These are phyloP conservation scores for Hypsibius dujardini DNA, from an alignment of 1,140 invertebrate genomes.

Conservation along the genomic window DNA sequence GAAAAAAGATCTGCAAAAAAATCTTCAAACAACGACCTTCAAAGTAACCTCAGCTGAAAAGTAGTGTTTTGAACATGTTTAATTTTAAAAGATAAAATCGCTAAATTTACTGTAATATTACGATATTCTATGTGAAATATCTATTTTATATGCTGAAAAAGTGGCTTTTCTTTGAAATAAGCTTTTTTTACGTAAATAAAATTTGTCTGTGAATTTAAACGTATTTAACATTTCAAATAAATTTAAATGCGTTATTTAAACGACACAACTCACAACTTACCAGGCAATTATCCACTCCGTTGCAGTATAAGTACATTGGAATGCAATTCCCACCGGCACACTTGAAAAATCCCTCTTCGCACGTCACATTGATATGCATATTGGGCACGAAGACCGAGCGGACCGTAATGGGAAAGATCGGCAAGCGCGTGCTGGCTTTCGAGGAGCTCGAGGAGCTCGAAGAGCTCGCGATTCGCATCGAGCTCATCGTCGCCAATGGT, in stretches of 20 bases:
- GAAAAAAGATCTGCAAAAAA: no score
- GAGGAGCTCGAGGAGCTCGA: background rate
- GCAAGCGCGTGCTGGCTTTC: background rate
- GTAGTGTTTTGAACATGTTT: no score
- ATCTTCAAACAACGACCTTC: no score
- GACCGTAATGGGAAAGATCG: background rate
- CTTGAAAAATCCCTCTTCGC: background rate
- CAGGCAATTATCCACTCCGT: constrained; percentile 10
- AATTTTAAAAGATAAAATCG: no score
- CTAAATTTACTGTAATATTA: no score
- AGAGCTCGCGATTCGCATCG: background rate
- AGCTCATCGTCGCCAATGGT: background rate
- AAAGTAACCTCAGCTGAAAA: no score
- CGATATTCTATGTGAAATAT: no score
- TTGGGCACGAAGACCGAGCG: background rate
- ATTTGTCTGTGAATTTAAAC: no score
- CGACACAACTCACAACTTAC: background rate
- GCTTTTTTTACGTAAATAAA: no score
- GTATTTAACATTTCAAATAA: no score
- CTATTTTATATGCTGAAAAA: no score
- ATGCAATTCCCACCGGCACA: background rate
- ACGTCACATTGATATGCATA: background rate
- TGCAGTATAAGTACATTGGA: background rate
- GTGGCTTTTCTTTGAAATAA: no score
- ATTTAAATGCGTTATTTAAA: background rate